Base-by-base conservation (phyloP, 2,888 invertebrate species). In the Tetrapedia diversipes region DNA sequence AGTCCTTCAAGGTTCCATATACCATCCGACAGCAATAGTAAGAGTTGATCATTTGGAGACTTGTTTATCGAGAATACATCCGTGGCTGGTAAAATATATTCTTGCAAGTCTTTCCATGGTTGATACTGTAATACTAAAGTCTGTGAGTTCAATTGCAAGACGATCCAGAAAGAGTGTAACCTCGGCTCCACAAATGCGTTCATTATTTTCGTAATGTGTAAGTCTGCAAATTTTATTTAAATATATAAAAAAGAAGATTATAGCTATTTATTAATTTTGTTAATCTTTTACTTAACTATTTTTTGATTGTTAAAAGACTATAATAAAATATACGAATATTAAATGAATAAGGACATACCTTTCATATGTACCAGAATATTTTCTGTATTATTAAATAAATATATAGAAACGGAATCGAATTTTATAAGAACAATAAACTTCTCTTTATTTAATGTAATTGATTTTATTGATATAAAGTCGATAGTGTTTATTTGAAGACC, bases 1-100 rank as follows among this genome's bases (percentile, higher is more conserved):
- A 89, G 76, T 41, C 88, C 88, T 24, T 84, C 85, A 4, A 90
- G 73, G 72, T 82, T 85, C 90, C 90, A 90, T 37, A 90, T 71
- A 16, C 90, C 89, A 53, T 89, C 86, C 6, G 83, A 84, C 29
- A 86, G 74, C 4, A 87, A 54, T 19, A 90, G 65, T 10, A 90
- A 41, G 1, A 88, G 72, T 61, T 90, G 88, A 32, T 81, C 61
- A 43, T 80, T 85, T 1, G 83, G 80, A 0, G 70, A 34, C 19
- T 56, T 63, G 24, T 61, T 82, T 54, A 84, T 61, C 2, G 56
- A 6, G 29, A 87, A 83, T 0, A 60, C 53, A 8, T 77, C 71
- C 0, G 81, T 74, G 4, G 70, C 77, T 1, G 88, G 86, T 8
- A 90, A 63, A 19, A 77, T 41, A 39, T 82, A 85, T 59, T 81